Conservation (phyloP, 2,797 vertebrate species). For the Yasuhikotakia modesta region DNA sequence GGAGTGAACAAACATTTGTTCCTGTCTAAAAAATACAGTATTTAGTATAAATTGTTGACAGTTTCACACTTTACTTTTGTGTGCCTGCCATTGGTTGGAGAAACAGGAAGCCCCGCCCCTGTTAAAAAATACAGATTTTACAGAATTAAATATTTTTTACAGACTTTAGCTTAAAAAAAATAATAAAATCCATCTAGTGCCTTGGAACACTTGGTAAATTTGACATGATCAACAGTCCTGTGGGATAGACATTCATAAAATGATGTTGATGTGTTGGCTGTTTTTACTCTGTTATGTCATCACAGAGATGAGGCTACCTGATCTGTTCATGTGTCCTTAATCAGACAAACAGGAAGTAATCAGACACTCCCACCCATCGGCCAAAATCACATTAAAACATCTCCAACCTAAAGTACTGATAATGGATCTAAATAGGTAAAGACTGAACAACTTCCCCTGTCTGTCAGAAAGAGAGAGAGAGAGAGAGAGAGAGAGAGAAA, state of each 20-base stretch:
- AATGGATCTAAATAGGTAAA: constrained; percentile 80
- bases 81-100: too few species aligned
- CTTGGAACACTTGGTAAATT: background rate
- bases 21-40: background rate
- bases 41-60: background rate
- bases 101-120: too few species aligned
- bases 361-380: constrained; percentile 73
- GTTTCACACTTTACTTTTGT: too few species aligned
- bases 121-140: too few species aligned
- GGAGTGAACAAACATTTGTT: background rate
- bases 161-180: background rate
- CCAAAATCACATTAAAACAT: constrained; percentile 74
- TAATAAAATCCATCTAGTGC: background rate
- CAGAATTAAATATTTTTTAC: too few species aligned
- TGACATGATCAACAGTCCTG: constrained; percentile 9
- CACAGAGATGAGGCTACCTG: constrained; percentile 54
- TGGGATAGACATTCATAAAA: background rate
- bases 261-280: background rate
- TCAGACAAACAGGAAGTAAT: constrained; percentile 67
- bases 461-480: constrained; percentile 34
- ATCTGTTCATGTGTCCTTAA: constrained; percentile 71
- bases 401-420: constrained; percentile 74
- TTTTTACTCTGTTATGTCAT: constrained; percentile 2
- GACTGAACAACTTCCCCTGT: constrained; percentile 70
- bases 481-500: constrained; percentile 31